Base-by-base conservation (phyloP, 2,113 vertebrate genomes). In the Leucoraja erinaceus region DNA sequence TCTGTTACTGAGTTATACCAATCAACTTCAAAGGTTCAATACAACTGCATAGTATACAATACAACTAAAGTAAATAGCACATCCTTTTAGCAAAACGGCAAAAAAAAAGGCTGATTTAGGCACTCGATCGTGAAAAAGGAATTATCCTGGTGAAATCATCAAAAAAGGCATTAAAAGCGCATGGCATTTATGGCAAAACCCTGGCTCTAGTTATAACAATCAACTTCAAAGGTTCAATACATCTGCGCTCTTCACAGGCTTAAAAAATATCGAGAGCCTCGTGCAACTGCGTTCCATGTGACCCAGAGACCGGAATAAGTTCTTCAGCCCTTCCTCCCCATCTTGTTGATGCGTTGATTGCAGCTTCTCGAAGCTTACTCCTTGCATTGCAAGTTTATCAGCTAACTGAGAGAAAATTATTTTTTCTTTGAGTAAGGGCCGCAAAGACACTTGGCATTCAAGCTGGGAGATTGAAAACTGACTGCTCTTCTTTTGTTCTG, bases 381-480 rank as follows among this genome's bases (percentile, higher is more conserved):
- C 81, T 6, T 54, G 78, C 81, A 54, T 47, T 1, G 93, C 93
- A 47, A 93, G 81, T 72, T 93, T 83, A 5, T 66, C 47, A 9
- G 66, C 59, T 56, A 84, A 12, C 33, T 59, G 77, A 56, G 47
- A 83, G 63, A 79, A 93, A 47, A 93, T 54, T 5, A 74, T 10
- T 72, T 86, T 93, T 9, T n/a, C 22, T 14, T 93, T 22, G 11
- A 75, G 1, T 9, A 93, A 14, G 68, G 93, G 93, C 81, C n/a
- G 38, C 22, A 86, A 68, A 20, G 93, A 86, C 14, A 68, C 4
- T 22, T 10, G 78, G 70, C 78, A n/a, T 20, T 86, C 93, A 47
- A 93, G 38, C 93, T 93, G 93, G 10, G 31, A 38, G 77, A 93
- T 88, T 20, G 94, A 20, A 81, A 77, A 94, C 4, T 47, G 94